phyloP scores from a whole-genome alignment of 2,797 vertebrate species.

The Brachymystax lenok region DNA sequence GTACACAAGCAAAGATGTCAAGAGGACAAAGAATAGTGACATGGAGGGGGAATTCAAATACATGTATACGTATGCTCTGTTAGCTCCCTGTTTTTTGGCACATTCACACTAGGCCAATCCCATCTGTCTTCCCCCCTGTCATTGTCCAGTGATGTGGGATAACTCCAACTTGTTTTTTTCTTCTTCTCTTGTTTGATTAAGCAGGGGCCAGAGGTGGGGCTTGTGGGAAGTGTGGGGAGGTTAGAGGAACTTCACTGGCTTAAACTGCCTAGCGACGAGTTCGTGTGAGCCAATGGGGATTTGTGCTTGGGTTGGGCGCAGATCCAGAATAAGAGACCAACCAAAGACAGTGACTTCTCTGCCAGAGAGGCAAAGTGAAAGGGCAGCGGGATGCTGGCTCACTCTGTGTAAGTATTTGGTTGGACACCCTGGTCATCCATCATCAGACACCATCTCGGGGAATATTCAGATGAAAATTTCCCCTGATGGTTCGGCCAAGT shows the following conservation, averaged over 20 bases:
- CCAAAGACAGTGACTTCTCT: slow-evolving; percentile 46
- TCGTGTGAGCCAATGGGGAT: slow-evolving; percentile 67
- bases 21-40: slow-evolving; percentile 27
- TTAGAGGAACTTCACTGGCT: slow-evolving; percentile 62
- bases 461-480: neutral
- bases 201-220: slow-evolving; percentile 59
- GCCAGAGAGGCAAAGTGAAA: slow-evolving; percentile 69
- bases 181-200: slow-evolving; percentile 57
- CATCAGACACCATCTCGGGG: neutral
- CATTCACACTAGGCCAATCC: slow-evolving; percentile 62
- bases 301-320: slow-evolving; percentile 27
- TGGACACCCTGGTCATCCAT: slow-evolving; percentile 9
- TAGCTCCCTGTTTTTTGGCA: slow-evolving; percentile 50
- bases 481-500: neutral
- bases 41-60: slow-evolving; percentile 23
- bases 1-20: slow-evolving; percentile 14
- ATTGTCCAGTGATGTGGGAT: slow-evolving; percentile 67
- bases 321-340: slow-evolving; percentile 47
- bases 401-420: neutral
- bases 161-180: slow-evolving; percentile 36
- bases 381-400: slow-evolving; percentile 33
- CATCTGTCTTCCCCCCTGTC: slow-evolving; percentile 60
- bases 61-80: slow-evolving; percentile 38
- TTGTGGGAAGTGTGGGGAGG: slow-evolving; percentile 41
- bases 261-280: slow-evolving; percentile 79